Percentiles rank a stretch among this genome's conserved stretches.
These are phyloP conservation scores for Menidia menidia DNA, from an alignment of 2,797 vertebrate genomes.

Conservation along the genomic window DNA sequence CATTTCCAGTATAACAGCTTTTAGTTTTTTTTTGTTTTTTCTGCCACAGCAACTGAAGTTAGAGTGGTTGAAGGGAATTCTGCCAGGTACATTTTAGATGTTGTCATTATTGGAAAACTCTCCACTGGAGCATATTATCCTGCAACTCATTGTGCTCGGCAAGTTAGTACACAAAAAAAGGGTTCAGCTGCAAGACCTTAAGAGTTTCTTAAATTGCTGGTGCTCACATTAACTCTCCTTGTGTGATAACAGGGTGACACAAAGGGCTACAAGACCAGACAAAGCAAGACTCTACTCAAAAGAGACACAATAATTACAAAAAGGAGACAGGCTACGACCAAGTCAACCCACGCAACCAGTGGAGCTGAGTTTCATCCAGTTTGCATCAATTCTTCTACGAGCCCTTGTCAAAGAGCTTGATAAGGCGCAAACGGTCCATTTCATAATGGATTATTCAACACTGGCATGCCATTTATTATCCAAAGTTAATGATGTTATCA, in stretches of 20 bases:
- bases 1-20: constrained; percentile 40
- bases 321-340: background rate
- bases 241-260: background rate
- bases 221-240: constrained; percentile 7
- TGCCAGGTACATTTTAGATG: constrained; percentile 26
- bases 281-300: constrained; percentile 1
- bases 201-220: constrained; percentile 2
- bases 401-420: background rate
- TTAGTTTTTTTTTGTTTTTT: constrained; percentile 55
- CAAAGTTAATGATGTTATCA: background rate
- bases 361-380: background rate
- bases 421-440: background rate
- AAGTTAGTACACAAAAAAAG: background rate
- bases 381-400: background rate
- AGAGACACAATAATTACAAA: background rate
- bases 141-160: constrained; percentile 10
- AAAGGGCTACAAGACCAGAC: background rate
- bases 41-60: constrained; percentile 39
- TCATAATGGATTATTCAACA: background rate
- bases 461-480: background rate
- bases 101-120: constrained; percentile 15
- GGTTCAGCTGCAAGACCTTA: background rate
- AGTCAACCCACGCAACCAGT: background rate
- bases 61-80: constrained; percentile 24
- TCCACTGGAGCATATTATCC: constrained; percentile 19